Evolutionary conservation across 2,888 invertebrate genomes (phyloP), one percentile per base, ranked within the genome.

Genomic region (Hyalella azteca): DNA sequence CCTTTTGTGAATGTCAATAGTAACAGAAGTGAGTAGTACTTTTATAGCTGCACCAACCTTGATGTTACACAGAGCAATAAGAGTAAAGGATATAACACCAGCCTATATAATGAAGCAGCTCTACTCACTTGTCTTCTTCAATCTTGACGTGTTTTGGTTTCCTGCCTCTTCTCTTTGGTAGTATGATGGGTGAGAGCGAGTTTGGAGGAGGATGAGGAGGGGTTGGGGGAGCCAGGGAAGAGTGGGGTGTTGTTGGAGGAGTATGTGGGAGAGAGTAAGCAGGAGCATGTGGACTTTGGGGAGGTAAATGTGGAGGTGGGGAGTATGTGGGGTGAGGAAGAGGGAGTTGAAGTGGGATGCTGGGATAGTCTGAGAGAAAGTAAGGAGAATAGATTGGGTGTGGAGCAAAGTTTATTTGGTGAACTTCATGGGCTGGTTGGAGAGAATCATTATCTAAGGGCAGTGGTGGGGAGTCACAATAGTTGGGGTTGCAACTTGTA

Each of bases 71-170:
- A n/a, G n/a, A n/a, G n/a, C n/a, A n/a, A n/a, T n/a, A n/a, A n/a
- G n/a, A n/a, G n/a, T n/a, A n/a, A n/a, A n/a, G n/a, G n/a, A n/a
- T n/a, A n/a, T n/a, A n/a, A n/a, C n/a, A n/a, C n/a, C n/a, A n/a
- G n/a, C n/a, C n/a, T n/a, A n/a, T n/a, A n/a, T n/a, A n/a, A n/a
- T n/a, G n/a, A n/a, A n/a, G n/a, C n/a, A n/a, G n/a, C n/a, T n/a
- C n/a, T 19, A 81, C 81, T 78, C 26, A 81, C 81, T 78, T 78
- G 49, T 75, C 75, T 41, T 78, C 78, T 22, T 81, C 81, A 19
- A 78, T n/a, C 54, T 81, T 81, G 60, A 81, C 66, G 45, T 75
- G 75, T 60, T 78, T 81, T 5, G 78, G 77, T 41, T 81, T 81
- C 40, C 81, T 32, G 48, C 54, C 73, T 60, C 78, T 45, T 66